Conservation (phyloP, 2,888 invertebrate genomes). For the Onchidella celtica region DNA sequence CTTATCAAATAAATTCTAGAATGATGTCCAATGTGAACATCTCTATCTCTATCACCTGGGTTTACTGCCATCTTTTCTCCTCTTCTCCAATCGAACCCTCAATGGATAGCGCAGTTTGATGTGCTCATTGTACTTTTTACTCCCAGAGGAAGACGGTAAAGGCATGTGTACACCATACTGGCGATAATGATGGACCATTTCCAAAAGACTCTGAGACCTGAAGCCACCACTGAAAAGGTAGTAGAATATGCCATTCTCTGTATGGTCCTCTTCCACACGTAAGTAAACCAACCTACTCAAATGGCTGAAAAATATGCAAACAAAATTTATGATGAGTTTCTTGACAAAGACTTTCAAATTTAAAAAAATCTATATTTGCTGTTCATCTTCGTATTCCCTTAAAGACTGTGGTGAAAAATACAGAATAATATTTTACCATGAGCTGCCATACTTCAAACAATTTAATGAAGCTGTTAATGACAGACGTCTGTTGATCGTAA, state of each 20-base stretch:
- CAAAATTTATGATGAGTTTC: no score
- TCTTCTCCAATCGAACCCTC: neutral
- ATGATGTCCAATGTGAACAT: no score
- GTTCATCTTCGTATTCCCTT: no score
- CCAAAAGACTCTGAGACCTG: slow-evolving; percentile 31
- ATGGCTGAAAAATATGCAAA: slow-evolving; percentile 31
- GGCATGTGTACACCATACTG: slow-evolving; percentile 7
- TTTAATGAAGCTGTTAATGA: no score
- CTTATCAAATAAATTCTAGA: no score
- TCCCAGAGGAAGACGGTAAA: neutral
- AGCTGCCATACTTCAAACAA: no score
- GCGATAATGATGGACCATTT: slow-evolving; percentile 29
- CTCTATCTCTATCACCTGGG: no score
- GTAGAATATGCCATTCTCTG: slow-evolving; percentile 4
- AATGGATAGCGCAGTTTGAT: slow-evolving; percentile 14
- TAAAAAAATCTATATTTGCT: no score
- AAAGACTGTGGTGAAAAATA: no score
- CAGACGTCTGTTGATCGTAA: no score
- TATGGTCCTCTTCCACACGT: slow-evolving; percentile 9
- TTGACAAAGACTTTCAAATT: no score
- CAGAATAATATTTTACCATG: no score
- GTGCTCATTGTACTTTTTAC: slow-evolving; percentile 26
- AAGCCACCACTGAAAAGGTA: slow-evolving; percentile 33
- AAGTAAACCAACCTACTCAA: slow-evolving; percentile 11
- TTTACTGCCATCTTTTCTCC: neutral